phyloP scores from a whole-genome alignment of 2,113 vertebrate species.

The Parus major region DNA sequence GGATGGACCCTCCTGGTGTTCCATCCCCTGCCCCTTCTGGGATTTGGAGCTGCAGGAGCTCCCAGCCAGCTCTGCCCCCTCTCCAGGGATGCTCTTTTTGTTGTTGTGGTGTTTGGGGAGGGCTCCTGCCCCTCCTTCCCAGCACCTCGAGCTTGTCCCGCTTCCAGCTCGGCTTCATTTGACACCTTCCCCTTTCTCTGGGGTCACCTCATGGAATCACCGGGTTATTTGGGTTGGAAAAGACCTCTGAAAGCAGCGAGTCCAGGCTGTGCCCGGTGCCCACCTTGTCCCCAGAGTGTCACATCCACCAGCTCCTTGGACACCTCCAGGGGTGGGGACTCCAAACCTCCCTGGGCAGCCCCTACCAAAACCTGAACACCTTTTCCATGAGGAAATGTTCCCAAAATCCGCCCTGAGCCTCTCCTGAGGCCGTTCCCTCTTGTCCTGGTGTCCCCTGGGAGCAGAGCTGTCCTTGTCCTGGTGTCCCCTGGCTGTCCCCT shows the following conservation, averaged over 20 bases:
- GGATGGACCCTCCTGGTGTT: not conserved
- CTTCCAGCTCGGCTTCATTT: not conserved
- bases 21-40: not conserved
- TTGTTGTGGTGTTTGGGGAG: not conserved
- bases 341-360: not conserved
- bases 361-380: accelerated
- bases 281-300: not conserved
- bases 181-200: not conserved
- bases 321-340: not conserved
- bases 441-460: not conserved
- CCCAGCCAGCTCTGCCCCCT: not conserved
- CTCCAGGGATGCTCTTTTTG: accelerated
- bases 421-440: not conserved
- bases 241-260: accelerated
- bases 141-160: not conserved
- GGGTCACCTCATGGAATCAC: not conserved
- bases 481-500: not conserved
- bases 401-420: not conserved
- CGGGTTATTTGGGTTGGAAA: not conserved
- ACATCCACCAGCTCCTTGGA: accelerated
- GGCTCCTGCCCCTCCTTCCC: not conserved
- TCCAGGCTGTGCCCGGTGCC: not conserved
- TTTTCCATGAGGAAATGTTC: not conserved
- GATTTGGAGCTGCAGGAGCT: not conserved
- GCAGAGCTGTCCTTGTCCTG: not conserved